Percentiles rank a stretch among this genome's conserved stretches.
phyloP scores from a whole-genome alignment of 2,113 vertebrate species.

The Dromaius novaehollandiae region DNA sequence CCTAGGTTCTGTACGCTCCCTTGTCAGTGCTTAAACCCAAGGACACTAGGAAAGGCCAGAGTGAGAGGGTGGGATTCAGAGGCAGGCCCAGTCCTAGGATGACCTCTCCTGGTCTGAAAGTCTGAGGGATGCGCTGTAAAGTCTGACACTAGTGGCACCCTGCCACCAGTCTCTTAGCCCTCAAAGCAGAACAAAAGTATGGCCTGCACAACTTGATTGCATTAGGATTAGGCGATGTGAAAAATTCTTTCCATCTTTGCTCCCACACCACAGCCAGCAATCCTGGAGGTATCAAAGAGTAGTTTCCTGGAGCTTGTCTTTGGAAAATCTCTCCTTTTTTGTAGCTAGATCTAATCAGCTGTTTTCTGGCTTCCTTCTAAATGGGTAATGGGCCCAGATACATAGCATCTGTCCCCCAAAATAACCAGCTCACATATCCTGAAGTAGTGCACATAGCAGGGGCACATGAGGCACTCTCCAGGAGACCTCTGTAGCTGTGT shows the following conservation, averaged over 20 bases:
- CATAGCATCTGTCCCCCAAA: neutral
- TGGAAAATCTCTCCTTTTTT: neutral
- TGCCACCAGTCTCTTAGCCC: neutral
- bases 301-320: neutral
- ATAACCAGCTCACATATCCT: neutral
- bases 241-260: neutral
- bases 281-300: neutral
- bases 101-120: neutral
- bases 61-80: neutral
- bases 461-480: neutral
- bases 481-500: rapidly evolving
- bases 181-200: neutral
- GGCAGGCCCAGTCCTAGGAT: neutral
- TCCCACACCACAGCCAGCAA: neutral
- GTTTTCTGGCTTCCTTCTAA: neutral
- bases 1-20: neutral
- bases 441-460: rapidly evolving
- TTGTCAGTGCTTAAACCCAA: neutral
- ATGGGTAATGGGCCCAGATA: neutral
- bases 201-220: neutral
- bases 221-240: neutral
- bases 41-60: neutral
- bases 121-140: neutral
- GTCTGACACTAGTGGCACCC: neutral
- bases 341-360: neutral